phyloP scores from a whole-genome alignment of 2,797 vertebrate species.

The Anguilla megastoma region DNA sequence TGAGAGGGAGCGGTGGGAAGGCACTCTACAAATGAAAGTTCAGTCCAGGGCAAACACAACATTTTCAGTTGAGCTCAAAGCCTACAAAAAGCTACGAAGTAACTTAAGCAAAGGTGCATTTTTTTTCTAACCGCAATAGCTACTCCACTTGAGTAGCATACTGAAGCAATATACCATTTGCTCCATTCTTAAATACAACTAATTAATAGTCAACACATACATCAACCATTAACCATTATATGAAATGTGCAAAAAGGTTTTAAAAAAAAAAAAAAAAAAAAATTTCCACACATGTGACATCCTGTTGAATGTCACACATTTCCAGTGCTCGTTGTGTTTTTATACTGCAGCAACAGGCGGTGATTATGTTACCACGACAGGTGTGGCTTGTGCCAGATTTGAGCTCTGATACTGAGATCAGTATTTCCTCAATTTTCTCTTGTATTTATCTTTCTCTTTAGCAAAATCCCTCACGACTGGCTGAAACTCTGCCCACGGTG shows the following conservation, averaged over 20 bases:
- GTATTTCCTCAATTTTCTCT: constrained; percentile 81
- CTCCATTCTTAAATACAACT: no score
- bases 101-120: background rate
- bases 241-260: no score
- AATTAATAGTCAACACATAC: no score
- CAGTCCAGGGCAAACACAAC: background rate
- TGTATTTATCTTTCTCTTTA: constrained; percentile 47
- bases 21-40: background rate
- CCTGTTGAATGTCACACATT: no score
- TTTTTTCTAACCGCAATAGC: background rate
- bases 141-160: no score
- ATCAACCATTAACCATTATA: no score
- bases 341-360: background rate
- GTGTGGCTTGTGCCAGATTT: constrained; percentile 62
- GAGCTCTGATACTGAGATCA: constrained; percentile 62
- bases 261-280: no score
- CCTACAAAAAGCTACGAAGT: background rate
- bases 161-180: no score
- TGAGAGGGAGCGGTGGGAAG: constrained; percentile 31
- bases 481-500: constrained; percentile 82
- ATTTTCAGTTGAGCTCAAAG: background rate
- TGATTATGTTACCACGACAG: background rate
- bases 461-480: constrained; percentile 80
- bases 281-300: no score
- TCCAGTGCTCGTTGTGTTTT: background rate